Evolutionary conservation across 1,140 invertebrate genomes (phyloP).

Genomic region (Megathymus violae): DNA sequence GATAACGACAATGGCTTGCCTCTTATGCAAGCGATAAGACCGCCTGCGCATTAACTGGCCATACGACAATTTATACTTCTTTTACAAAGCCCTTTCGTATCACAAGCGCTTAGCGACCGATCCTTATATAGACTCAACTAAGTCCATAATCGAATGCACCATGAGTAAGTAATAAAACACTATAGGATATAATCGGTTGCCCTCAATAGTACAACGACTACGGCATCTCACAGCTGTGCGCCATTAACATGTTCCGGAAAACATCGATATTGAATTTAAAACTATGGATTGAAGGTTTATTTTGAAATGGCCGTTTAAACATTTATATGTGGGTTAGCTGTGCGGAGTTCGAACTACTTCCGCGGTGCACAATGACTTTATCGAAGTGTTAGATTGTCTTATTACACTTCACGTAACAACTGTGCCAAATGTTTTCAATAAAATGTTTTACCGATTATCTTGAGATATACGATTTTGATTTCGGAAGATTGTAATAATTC

Average conservation of each 20-base stretch:
- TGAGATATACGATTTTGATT: too few species aligned
- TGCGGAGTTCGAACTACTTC: conserved; percentile 7
- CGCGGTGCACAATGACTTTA: conserved; percentile 10
- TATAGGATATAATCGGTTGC: conserved; percentile 19
- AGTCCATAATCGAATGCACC: conserved; percentile 16
- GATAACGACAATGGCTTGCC: conserved; percentile 66
- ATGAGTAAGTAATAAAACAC: conserved; percentile 16
- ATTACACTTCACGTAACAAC: too few species aligned
- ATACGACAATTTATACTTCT: conserved; percentile 44
- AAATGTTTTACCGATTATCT: too few species aligned
- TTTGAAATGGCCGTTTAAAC: not conserved
- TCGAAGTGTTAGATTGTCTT: not conserved
- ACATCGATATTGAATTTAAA: conserved; percentile 27
- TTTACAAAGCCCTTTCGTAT: conserved; percentile 21
- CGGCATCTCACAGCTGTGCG: conserved; percentile 28
- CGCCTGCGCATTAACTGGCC: conserved; percentile 50
- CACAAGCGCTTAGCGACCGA: conserved; percentile 36
- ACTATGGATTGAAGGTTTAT: conserved; percentile 1
- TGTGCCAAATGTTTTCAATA: too few species aligned
- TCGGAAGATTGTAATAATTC: too few species aligned
- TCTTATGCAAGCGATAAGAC: conserved; percentile 73
- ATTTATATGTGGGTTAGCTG: too few species aligned
- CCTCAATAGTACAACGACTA: conserved; percentile 3
- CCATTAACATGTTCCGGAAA: conserved; percentile 18
- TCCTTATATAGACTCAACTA: conserved; percentile 33